Percentiles rank a stretch among this genome's conserved stretches.
These are phyloP conservation scores for Chydorus sphaericus DNA, from an alignment of 2,888 invertebrate genomes.

Conservation along the genomic window DNA sequence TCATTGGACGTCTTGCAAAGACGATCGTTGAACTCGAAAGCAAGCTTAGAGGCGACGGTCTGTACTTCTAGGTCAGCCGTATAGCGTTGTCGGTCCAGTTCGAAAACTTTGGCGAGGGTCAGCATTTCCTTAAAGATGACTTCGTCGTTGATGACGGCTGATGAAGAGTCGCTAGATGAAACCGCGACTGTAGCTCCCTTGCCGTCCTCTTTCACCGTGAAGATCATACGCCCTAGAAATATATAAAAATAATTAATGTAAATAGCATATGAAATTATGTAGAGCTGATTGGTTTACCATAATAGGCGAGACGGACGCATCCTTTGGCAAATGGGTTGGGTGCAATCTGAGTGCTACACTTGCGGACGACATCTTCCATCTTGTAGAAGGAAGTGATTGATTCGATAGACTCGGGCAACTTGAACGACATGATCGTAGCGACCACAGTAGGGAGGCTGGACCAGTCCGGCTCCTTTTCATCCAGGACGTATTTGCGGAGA, in stretches of 20 bases:
- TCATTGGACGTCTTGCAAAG: background rate
- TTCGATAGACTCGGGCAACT: background rate
- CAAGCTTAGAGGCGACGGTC: background rate
- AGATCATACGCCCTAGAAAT: too few relatives aligned
- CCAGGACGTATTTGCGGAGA: background rate
- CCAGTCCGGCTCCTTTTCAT: background rate
- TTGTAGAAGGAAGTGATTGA: background rate
- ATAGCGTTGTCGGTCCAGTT: background rate
- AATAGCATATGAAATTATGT: too few relatives aligned
- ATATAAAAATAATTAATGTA: too few relatives aligned
- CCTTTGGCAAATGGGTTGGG: background rate
- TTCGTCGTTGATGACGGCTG: background rate
- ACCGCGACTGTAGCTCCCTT: too few relatives aligned
- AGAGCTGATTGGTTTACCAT: background rate
- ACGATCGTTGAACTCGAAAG: background rate
- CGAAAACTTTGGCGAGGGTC: background rate
- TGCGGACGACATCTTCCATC: background rate
- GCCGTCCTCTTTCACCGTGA: too few relatives aligned
- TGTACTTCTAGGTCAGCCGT: background rate
- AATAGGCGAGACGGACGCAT: background rate
- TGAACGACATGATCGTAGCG: background rate
- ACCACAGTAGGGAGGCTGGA: background rate
- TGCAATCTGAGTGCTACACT: background rate
- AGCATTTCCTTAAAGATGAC: background rate
- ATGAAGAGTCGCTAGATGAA: background rate